These are phyloP conservation scores for Hapalemur alaotrensis DNA, from an alignment of 2,797 vertebrate genomes.

Conservation along the genomic window DNA sequence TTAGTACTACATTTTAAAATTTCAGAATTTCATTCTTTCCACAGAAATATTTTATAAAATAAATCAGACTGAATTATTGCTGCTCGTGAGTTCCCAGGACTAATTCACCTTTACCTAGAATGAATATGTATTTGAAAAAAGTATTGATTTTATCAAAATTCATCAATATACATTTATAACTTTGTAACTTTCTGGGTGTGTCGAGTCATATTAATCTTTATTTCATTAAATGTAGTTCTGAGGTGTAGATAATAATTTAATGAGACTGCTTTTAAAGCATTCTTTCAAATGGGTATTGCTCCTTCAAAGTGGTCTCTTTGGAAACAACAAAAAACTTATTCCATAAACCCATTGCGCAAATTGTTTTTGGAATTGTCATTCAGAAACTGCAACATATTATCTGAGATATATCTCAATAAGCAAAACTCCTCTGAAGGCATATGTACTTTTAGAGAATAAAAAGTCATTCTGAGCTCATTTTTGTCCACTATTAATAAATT, in stretches of 20 bases:
- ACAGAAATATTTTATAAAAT: conserved; percentile 22
- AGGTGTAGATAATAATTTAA: not conserved
- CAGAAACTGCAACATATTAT: not conserved
- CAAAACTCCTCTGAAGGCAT: not conserved
- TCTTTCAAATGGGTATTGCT: not conserved
- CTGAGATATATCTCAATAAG: not conserved
- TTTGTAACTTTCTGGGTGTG: conserved; percentile 30
- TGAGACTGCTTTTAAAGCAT: not conserved
- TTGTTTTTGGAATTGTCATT: conserved; percentile 7
- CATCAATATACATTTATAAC: not conserved
- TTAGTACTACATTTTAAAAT: conserved; percentile 53
- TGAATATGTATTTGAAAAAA: conserved; percentile 14
- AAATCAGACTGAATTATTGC: conserved; percentile 19
- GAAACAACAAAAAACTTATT: not conserved
- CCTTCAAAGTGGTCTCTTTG: not conserved
- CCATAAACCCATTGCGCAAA: not conserved
- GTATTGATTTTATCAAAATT: conserved; percentile 25
- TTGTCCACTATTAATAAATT: not conserved
- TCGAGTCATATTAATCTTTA: conserved; percentile 25
- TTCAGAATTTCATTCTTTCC: conserved; percentile 45
- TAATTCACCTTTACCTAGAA: conserved; percentile 32
- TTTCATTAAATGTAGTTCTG: not conserved
- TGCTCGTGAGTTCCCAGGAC: not conserved
- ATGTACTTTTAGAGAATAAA: not conserved
- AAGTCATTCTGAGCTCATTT: not conserved